Conservation (phyloP, 2,888 invertebrate genomes). For the Podabrus alpinus region DNA sequence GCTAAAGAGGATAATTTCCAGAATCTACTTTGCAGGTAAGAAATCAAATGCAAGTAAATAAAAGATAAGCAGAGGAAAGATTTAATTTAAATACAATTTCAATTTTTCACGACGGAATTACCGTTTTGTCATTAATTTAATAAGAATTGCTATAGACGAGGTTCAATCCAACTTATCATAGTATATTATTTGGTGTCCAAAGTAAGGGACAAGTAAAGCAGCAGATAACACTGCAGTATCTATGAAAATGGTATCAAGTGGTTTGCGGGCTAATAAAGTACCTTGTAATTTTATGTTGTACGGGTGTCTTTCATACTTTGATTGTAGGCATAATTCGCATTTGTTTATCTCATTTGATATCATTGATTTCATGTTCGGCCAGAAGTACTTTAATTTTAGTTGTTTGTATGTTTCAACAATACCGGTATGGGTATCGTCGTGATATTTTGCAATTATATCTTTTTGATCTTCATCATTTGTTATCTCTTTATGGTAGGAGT, state of each 20-base stretch:
- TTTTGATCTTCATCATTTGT: background rate
- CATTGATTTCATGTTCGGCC: constrained; percentile 2
- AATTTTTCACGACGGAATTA: no score
- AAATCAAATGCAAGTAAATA: no score
- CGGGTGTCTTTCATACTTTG: background rate
- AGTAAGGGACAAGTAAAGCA: no score
- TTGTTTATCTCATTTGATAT: background rate
- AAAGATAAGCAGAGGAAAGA: no score
- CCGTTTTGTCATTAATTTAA: no score
- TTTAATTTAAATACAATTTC: no score
- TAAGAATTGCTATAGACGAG: no score
- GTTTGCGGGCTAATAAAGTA: background rate
- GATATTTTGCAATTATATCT: background rate
- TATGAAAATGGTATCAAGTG: background rate
- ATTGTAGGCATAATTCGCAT: background rate
- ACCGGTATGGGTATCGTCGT: background rate
- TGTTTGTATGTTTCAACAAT: background rate
- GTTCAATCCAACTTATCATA: no score
- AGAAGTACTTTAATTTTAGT: background rate
- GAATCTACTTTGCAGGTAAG: no score
- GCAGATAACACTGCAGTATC: no score
- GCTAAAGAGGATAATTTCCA: no score
- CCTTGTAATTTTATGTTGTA: background rate
- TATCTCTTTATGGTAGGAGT: background rate
- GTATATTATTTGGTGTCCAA: no score